Evolutionary conservation across 2,888 invertebrate genomes (phyloP), one percentile per base, ranked within the genome.

Genomic region (Rhingia rostrata): DNA sequence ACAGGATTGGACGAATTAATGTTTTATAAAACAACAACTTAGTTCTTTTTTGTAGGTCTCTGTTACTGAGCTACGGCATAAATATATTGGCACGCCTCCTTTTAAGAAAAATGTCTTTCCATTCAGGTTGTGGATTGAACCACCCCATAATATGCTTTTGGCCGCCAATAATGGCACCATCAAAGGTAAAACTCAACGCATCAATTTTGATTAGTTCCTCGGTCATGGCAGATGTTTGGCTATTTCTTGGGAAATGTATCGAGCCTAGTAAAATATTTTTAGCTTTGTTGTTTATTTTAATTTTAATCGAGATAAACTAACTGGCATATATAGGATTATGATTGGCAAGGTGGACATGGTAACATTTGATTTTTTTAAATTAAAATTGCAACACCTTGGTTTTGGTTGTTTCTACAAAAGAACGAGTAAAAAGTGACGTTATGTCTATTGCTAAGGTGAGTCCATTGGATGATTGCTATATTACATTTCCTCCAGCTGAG

Each of bases 11-110:
- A 9, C 45, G n/a, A 2, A 61, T 22, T 2, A 61, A 12, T n/a
- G 60, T 61, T 45, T 61, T 61, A 10, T 45, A 45, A 10, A 61
- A 32, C 2, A 43, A n/a, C 6, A 60, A n/a, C 30, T 60, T 60
- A 4, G 43, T 33, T 45, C 12, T 45, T 3, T n/a, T 6, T 3
- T 61, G 10, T 30, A 61, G 33, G 0, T 3, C 9, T 12, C n/a
- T 61, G 33, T 61, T 39, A 6, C 12, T 45, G 1, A 61, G 14
- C 32, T 33, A 33, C 1, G 61, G 45, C 45, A 61, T 61, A 6
- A 45, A 9, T 45, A 39, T 45, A 9, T 35, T 61, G 6, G 61
- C n/a, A 4, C 32, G n/a, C 9, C 53, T 33, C 3, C 12, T n/a
- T 22, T 41, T 32, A 2, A 53, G 3, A n/a, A n/a, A n/a, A n/a